Evolutionary conservation across 2,797 vertebrate genomes (phyloP).

Genomic region (Sebastes umbrosus): DNA sequence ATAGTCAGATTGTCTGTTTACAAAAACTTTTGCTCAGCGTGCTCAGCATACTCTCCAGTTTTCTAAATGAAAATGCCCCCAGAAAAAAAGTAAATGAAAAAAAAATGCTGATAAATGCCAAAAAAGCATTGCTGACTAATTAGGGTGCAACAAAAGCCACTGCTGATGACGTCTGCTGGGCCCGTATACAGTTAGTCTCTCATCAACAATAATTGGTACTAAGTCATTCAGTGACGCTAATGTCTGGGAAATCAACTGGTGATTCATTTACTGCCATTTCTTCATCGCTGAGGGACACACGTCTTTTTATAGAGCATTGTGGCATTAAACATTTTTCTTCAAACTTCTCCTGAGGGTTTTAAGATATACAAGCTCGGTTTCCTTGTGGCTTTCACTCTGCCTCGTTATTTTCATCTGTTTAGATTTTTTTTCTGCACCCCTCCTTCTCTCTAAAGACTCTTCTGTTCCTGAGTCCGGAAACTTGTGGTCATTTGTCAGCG

Average conservation of each 20-base stretch:
- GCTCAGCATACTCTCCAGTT: not conserved
- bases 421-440: not conserved
- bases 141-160: not conserved
- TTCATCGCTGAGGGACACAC: not conserved
- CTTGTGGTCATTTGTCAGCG: slow-evolving; percentile 55
- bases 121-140: slow-evolving; percentile 11
- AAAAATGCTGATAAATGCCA: not conserved
- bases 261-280: slow-evolving; percentile 33
- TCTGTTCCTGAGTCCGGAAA: slow-evolving; percentile 48
- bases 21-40: not conserved
- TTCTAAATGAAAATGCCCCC: not conserved
- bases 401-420: slow-evolving; percentile 51
- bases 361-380: slow-evolving; percentile 18
- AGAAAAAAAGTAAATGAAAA: not conserved
- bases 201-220: slow-evolving; percentile 25
- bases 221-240: slow-evolving; percentile 47
- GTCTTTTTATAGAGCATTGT: slow-evolving; percentile 14
- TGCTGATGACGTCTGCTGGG: slow-evolving; percentile 12
- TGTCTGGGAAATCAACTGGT: slow-evolving; percentile 42
- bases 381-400: slow-evolving; percentile 27
- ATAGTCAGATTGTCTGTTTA: not conserved
- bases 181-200: slow-evolving; percentile 19
- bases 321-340: slow-evolving; percentile 7
- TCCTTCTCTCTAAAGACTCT: slow-evolving; percentile 27
- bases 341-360: not conserved